phyloP scores from a whole-genome alignment of 2,888 invertebrate genomes.

The Oscheius onirici region DNA sequence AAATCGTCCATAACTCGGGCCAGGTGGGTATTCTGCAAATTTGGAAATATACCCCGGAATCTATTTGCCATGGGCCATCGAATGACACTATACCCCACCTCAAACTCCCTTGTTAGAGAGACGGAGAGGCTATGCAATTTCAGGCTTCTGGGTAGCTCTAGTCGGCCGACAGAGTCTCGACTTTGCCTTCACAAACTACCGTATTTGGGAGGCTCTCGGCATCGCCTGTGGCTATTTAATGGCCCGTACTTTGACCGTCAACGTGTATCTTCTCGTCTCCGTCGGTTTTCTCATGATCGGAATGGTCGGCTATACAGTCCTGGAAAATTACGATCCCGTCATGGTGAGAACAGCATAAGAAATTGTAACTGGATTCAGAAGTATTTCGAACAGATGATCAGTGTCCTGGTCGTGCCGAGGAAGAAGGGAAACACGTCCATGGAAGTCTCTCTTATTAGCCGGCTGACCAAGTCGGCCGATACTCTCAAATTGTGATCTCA shows the following conservation, averaged over 20 bases:
- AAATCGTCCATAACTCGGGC: no score
- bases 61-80: no score
- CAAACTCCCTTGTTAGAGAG: no score
- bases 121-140: constrained; percentile 25
- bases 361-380: constrained; percentile 15
- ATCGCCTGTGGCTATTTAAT: constrained; percentile 86
- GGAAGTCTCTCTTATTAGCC: constrained; percentile 37
- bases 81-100: no score
- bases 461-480: constrained; percentile 15
- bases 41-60: no score
- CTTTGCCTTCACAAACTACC: constrained; percentile 90
- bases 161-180: constrained; percentile 84
- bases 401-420: constrained; percentile 11
- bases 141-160: constrained; percentile 82
- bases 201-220: constrained; percentile 89
- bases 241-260: constrained; percentile 74
- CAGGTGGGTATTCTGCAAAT: no score
- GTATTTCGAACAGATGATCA: constrained; percentile 34
- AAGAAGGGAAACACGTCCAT: constrained; percentile 21
- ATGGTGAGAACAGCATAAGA: constrained; percentile 39
- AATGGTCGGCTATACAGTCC: constrained; percentile 80
- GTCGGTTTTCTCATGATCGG: constrained; percentile 75
- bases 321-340: constrained; percentile 72
- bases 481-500: constrained; percentile 24
- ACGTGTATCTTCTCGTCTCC: constrained; percentile 61